A percentile compares a stretch with the other conserved stretches of the same genome.
Conservation (phyloP, 35 echinoderm and acorn worm species). For the Stichopus chloronotus region DNA sequence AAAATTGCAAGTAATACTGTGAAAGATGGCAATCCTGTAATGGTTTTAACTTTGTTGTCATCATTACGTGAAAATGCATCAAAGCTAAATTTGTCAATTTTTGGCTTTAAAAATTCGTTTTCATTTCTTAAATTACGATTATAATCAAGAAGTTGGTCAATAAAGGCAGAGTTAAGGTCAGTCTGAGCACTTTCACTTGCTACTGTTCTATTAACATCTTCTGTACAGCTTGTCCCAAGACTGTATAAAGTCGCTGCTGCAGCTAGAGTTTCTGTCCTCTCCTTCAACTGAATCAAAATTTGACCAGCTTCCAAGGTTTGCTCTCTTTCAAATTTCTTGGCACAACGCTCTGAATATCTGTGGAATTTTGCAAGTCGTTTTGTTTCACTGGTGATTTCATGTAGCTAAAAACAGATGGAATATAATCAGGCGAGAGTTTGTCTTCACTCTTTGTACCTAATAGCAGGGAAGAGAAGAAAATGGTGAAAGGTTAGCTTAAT, state of each 20-base stretch:
- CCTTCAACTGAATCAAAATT: background rate
- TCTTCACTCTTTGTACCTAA: background rate
- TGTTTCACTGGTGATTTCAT: background rate
- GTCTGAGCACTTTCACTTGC: background rate
- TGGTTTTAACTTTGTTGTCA: background rate
- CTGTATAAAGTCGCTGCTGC: background rate
- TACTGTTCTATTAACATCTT: background rate
- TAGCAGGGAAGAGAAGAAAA: background rate
- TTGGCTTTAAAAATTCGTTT: background rate
- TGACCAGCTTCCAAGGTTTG: too few species aligned
- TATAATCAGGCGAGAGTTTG: background rate
- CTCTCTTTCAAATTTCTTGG: too few species aligned
- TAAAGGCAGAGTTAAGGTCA: too few species aligned
- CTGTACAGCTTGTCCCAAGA: background rate
- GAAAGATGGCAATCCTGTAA: background rate
- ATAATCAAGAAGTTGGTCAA: background rate
- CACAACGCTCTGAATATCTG: too few species aligned
- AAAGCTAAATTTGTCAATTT: background rate
- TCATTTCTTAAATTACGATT: slow-evolving; percentile 4
- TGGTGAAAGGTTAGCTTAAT: too few species aligned
- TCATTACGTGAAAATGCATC: background rate
- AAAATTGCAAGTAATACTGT: background rate
- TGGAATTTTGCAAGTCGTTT: background rate
- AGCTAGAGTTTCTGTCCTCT: background rate
- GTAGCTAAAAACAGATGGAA: background rate